Evolutionary conservation across 2,888 invertebrate genomes (phyloP).

Genomic region (Notodonta ziczac): DNA sequence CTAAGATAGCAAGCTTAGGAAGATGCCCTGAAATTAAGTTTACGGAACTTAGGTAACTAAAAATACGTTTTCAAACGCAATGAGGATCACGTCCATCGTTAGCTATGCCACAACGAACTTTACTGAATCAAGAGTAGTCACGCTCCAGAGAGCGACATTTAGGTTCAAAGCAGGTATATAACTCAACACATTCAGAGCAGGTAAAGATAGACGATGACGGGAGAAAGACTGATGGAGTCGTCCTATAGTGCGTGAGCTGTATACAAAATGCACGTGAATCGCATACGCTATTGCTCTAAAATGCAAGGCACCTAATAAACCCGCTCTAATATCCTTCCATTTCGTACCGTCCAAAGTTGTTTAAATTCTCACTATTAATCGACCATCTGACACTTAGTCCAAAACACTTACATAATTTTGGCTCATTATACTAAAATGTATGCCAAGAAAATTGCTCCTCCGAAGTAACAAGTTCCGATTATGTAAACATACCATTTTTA

Average conservation of each 20-base stretch:
- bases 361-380: conserved; percentile 56
- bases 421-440: conserved; percentile 67
- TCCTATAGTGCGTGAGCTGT: conserved; percentile 18
- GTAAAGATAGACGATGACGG: conserved; percentile 7
- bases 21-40: no score
- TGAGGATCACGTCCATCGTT: not conserved
- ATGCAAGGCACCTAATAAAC: conserved; percentile 68
- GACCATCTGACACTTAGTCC: conserved; percentile 58
- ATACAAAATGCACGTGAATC: conserved; percentile 10
- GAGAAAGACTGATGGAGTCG: conserved; percentile 2
- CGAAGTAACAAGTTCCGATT: conserved; percentile 35
- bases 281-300: conserved; percentile 23
- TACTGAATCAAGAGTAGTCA: not conserved
- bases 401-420: conserved; percentile 66
- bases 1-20: no score
- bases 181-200: not conserved
- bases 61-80: no score
- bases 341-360: conserved; percentile 53
- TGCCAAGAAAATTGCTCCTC: conserved; percentile 61
- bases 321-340: conserved; percentile 54
- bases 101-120: not conserved
- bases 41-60: no score
- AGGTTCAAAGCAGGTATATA: conserved; percentile 2
- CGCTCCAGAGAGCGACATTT: not conserved
- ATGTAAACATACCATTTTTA: no score